phyloP scores from a whole-genome alignment of 1,140 invertebrate species.

The Lepidurus apus region DNA sequence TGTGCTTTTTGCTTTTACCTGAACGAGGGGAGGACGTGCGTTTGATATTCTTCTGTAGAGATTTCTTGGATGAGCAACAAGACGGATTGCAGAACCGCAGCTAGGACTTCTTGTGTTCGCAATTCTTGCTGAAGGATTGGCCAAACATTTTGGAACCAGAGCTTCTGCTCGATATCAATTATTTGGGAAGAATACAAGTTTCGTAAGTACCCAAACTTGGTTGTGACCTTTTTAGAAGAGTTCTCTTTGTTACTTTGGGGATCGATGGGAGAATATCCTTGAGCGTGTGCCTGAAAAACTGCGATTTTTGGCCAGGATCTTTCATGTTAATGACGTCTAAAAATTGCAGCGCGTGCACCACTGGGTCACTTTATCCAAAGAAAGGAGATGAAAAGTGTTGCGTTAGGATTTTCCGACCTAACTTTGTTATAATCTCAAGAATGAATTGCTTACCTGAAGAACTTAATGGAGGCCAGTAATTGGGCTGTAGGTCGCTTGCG shows the following conservation, averaged over 20 bases:
- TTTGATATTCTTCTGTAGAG: conserved; percentile 73
- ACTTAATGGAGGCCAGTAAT: conserved; percentile 75
- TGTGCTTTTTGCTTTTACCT: conserved; percentile 49
- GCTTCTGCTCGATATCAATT: conserved; percentile 63
- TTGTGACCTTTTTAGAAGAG: not conserved
- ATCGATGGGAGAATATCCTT: conserved; percentile 81
- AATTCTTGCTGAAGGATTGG: conserved; percentile 80
- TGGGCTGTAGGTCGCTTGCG: conserved; percentile 78
- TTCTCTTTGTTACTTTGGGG: conserved; percentile 67
- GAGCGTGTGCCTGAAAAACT: conserved; percentile 80
- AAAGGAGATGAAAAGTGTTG: conserved; percentile 36
- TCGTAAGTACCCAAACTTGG: not conserved
- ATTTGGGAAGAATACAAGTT: conserved; percentile 12
- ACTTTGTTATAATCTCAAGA: not conserved
- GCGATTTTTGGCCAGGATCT: conserved; percentile 75
- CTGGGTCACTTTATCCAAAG: conserved; percentile 66
- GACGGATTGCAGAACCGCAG: conserved; percentile 80
- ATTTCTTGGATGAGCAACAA: conserved; percentile 81
- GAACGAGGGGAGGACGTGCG: conserved; percentile 73
- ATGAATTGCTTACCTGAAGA: conserved; percentile 67
- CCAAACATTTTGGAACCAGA: conserved; percentile 92
- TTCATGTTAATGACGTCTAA: conserved; percentile 90
- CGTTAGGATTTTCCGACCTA: conserved; percentile 33
- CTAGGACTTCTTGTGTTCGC: conserved; percentile 74
- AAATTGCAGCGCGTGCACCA: conserved; percentile 81